Evolutionary conservation across 2,888 invertebrate species (phyloP).

Genomic region (Frankliniella fusca): DNA sequence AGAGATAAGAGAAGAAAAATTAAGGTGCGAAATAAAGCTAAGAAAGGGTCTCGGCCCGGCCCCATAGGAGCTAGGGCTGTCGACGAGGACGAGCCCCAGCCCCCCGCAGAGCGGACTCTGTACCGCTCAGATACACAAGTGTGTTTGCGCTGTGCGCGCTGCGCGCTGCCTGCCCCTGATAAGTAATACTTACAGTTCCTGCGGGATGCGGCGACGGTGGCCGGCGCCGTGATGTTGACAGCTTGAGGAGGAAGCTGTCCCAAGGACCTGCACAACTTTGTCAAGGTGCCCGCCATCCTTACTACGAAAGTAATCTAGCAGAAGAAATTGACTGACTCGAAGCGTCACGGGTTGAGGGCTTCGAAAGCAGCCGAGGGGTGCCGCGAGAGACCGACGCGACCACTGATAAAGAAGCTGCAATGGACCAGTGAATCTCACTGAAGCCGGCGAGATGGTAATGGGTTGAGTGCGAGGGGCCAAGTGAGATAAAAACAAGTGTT

Average conservation of each 20-base stretch:
- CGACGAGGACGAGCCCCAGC: no score
- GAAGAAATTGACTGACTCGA: no score
- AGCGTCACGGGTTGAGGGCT: no score
- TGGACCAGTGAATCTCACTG: background rate
- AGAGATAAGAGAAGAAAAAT: no score
- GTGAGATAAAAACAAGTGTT: background rate
- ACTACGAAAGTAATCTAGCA: background rate
- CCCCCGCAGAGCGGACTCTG: background rate
- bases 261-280: slow-evolving; percentile 46
- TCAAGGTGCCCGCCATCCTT: slow-evolving; percentile 47
- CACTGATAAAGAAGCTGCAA: background rate
- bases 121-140: no score
- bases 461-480: background rate
- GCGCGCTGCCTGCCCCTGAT: background rate
- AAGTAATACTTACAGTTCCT: slow-evolving; percentile 43
- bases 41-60: no score
- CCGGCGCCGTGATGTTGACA: slow-evolving; percentile 32
- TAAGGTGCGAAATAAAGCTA: no score
- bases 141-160: background rate
- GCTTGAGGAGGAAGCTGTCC: slow-evolving; percentile 42
- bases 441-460: background rate
- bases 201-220: background rate
- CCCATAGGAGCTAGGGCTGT: no score
- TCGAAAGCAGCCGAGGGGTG: no score
- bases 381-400: background rate